Conservation (phyloP, 2,888 invertebrate genomes). For the Dromius quadrimaculatus region DNA sequence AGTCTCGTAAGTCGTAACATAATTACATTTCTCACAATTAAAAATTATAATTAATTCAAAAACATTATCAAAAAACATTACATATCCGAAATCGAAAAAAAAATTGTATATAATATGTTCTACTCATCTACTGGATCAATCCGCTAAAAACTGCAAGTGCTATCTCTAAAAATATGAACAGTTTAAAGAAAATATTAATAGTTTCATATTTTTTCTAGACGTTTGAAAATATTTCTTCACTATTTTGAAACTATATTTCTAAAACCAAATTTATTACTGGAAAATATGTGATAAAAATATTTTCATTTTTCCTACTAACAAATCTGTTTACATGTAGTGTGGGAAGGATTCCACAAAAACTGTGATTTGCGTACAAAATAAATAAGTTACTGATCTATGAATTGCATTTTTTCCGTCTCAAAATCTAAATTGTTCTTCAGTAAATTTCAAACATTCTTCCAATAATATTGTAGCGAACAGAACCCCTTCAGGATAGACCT, state of each 20-base stretch:
- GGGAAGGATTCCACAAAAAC: not conserved
- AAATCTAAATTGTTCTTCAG: too few species aligned
- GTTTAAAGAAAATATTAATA: too few species aligned
- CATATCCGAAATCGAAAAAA: too few species aligned
- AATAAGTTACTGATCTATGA: not conserved
- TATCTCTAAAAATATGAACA: too few species aligned
- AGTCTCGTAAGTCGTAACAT: not conserved
- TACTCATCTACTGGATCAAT: too few species aligned
- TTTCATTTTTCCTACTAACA: conserved; percentile 8
- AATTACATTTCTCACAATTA: conserved; percentile 9
- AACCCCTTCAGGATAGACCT: too few species aligned
- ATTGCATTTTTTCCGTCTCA: not conserved
- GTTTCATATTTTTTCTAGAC: too few species aligned
- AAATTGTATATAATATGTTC: too few species aligned
- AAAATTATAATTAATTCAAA: not conserved
- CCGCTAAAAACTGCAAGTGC: too few species aligned
- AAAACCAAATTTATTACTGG: not conserved
- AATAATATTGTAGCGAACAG: too few species aligned
- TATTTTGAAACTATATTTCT: not conserved
- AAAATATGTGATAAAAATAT: not conserved
- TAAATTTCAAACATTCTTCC: too few species aligned
- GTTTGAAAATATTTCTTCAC: not conserved
- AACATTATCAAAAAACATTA: too few species aligned
- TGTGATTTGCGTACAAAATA: conserved; percentile 20
- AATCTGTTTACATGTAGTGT: conserved; percentile 7